Base-by-base conservation (phyloP, 1,140 invertebrate species). In the Branchinecta lynchi region DNA sequence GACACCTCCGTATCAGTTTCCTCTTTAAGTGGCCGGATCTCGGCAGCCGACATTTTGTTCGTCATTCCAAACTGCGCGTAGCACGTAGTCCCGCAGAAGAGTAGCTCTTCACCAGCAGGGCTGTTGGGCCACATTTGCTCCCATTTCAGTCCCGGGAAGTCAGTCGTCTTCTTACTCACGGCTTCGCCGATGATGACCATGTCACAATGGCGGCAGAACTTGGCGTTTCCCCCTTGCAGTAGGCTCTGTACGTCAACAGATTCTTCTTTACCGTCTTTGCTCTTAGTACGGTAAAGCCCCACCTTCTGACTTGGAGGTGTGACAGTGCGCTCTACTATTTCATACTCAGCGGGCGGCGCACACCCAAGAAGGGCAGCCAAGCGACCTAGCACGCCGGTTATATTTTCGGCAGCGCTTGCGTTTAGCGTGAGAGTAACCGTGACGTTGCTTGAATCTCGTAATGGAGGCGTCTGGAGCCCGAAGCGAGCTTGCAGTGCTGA, bases 361-460 rank as follows among this genome's bases (percentile, higher is more conserved):
- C 97, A 90, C 75, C 93, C 89, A 69, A 97, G 79, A 74, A 97
- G 86, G 77, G 93, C 92, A 7, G 93, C 92, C 73, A 97, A 83
- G 78, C 92, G 88, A 74, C 89, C 85, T 32, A 98, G 81, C 70
- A 96, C 91, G 66, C 89, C 89, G 72, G 90, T 84, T 73, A 97
- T 93, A 77, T 97, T 92, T 80, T 96, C 90, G 10, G 92, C 90
- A 68, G 91, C 90, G 70, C 86, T 85, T 69, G 90, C 89, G 9
- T 90, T 92, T 44, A 96, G 78, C 7, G 93, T 96, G 71, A 98
- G 80, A 7, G 93, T 96, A 10, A 97, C 92, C 32, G 92, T 92
- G 65, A 96, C 89, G 80, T 95, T 91, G 73, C 87, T 89, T 70
- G 84, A 84, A 74, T 88, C 87, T 77, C 84, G 86, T 75, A 84